phyloP scores from a whole-genome alignment of 23 tunicate genomes.

The Styela clava region DNA sequence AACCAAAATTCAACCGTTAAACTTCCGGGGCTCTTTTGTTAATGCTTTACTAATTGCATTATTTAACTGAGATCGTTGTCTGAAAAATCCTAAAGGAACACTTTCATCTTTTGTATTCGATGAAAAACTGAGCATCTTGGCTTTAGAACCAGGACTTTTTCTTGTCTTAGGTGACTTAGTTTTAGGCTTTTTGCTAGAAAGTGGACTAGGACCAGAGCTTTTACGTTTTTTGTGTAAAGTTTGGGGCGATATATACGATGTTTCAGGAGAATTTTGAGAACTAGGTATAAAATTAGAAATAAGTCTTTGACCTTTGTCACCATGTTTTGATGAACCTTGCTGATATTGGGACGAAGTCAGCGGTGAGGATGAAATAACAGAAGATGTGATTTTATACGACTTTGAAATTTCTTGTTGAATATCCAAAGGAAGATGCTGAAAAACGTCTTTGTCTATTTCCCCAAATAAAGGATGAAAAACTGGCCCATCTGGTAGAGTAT shows the following conservation, averaged over 20 bases:
- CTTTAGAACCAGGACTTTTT: conserved; percentile 6
- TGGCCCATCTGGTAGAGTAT: not conserved
- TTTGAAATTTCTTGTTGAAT: conserved; percentile 59
- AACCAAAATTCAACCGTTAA: not conserved
- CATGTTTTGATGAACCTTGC: not conserved
- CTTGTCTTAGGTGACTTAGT: conserved; percentile 15
- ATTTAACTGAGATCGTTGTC: conserved; percentile 54
- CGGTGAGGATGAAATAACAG: not conserved
- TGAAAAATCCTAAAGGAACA: conserved; percentile 74
- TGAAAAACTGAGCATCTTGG: not conserved
- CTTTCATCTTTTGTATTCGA: conserved; percentile 8
- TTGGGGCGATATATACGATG: not conserved
- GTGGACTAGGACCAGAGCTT: conserved; percentile 1
- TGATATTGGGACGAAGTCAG: conserved; percentile 1
- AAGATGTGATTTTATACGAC: conserved; percentile 17
- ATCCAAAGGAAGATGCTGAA: conserved; percentile 51
- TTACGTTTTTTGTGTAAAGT: not conserved
- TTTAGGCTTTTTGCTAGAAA: not conserved
- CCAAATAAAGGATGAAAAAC: conserved; percentile 34
- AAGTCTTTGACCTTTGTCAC: conserved; percentile 2
- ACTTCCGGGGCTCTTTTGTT: conserved; percentile 21
- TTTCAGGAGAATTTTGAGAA: not conserved
- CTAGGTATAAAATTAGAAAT: conserved; percentile 22
- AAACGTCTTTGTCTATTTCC: conserved; percentile 68
- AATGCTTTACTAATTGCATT: conserved; percentile 71